Percentiles rank a stretch among this genome's conserved stretches.
Evolutionary conservation across 2,797 vertebrate species (phyloP).

Genomic region (Artibeus jamaicensis): DNA sequence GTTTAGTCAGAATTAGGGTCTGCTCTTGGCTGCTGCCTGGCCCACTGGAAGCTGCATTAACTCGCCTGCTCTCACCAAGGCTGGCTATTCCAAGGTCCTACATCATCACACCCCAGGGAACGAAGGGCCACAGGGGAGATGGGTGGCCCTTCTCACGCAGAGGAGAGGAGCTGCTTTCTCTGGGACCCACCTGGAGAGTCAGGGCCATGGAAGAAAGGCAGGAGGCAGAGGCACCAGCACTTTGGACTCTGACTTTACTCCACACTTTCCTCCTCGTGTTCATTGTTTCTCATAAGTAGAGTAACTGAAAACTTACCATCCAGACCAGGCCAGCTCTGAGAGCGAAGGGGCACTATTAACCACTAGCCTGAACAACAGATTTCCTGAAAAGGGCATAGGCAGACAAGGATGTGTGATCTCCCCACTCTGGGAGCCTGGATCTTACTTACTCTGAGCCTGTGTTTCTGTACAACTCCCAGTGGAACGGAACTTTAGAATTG

Average conservation of each 20-base stretch:
- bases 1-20: conserved; percentile 43
- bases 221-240: neutral
- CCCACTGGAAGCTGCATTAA: conserved; percentile 17
- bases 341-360: neutral
- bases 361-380: neutral
- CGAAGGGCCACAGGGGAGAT: neutral
- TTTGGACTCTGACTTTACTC: neutral
- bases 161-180: neutral
- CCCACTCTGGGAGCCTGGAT: neutral
- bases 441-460: neutral
- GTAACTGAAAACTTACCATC: neutral
- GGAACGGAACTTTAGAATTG: neutral
- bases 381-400: neutral
- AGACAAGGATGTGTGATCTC: neutral
- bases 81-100: neutral
- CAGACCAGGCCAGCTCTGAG: neutral
- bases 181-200: neutral
- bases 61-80: neutral
- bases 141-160: neutral
- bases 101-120: neutral
- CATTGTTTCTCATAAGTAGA: neutral
- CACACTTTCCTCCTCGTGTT: neutral
- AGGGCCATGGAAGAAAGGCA: neutral
- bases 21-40: conserved; percentile 5
- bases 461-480: neutral